phyloP scores from a whole-genome alignment of 2,113 vertebrate genomes.

The Condylura cristata region DNA sequence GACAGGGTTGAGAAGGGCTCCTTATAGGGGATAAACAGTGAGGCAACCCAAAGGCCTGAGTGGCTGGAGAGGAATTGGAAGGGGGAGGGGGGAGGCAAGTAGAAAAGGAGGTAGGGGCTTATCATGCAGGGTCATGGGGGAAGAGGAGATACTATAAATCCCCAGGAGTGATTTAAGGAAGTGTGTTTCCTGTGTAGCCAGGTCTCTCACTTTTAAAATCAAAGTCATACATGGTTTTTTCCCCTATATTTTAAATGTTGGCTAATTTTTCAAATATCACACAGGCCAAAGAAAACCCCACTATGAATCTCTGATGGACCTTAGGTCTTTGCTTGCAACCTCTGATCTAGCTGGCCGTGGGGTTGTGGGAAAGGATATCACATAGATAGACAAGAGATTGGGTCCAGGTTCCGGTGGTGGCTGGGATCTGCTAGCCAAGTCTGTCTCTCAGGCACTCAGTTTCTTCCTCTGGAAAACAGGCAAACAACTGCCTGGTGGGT shows the following conservation, averaged over 20 bases:
- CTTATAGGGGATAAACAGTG: not conserved
- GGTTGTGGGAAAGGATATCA: not conserved
- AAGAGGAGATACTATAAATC: not conserved
- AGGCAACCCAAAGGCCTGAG: not conserved
- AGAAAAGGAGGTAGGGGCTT: not conserved
- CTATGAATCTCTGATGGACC: not conserved
- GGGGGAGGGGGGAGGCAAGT: not conserved
- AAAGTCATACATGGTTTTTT: not conserved
- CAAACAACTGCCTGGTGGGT: not conserved
- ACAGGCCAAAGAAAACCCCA: not conserved
- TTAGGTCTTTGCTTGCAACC: not conserved
- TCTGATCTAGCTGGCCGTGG: not conserved
- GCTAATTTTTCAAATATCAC: not conserved
- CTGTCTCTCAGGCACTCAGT: not conserved
- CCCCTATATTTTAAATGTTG: not conserved
- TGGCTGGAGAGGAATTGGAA: not conserved
- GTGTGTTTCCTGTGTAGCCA: not conserved
- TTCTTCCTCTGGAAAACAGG: not conserved
- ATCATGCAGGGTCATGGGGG: too few relatives aligned
- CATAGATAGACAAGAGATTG: not conserved
- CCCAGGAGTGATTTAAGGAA: not conserved
- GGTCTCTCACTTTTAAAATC: not conserved
- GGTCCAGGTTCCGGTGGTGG: not conserved
- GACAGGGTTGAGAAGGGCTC: not conserved
- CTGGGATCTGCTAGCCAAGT: not conserved